A percentile compares a stretch with the other conserved stretches of the same genome.
phyloP scores from a whole-genome alignment of 2,888 invertebrate species.

The Agriopis marginaria region DNA sequence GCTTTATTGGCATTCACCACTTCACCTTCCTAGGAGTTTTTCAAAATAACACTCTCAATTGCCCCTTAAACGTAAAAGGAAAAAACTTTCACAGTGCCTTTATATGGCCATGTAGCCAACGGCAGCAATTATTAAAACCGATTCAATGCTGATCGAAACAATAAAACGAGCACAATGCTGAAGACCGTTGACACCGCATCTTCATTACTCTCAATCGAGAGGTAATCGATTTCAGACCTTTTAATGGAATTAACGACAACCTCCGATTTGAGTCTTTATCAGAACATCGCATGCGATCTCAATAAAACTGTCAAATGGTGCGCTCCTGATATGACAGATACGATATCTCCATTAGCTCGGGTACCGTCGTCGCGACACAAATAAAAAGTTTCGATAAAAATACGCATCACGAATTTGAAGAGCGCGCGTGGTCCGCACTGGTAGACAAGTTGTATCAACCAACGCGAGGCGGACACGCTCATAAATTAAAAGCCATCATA shows the following conservation, averaged over 20 bases:
- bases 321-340: slow-evolving; percentile 78
- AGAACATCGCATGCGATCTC: slow-evolving; percentile 69
- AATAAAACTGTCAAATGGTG: slow-evolving; percentile 81
- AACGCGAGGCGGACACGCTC: slow-evolving; percentile 65
- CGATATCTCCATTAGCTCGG: slow-evolving; percentile 79
- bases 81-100: slow-evolving; percentile 53
- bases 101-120: slow-evolving; percentile 50
- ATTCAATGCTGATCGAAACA: slow-evolving; percentile 42
- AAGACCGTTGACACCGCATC: slow-evolving; percentile 43
- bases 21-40: slow-evolving; percentile 49
- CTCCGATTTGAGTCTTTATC: slow-evolving; percentile 66
- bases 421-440: slow-evolving; percentile 46
- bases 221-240: slow-evolving; percentile 44
- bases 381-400: slow-evolving; percentile 69
- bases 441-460: slow-evolving; percentile 60
- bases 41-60: slow-evolving; percentile 59
- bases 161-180: slow-evolving; percentile 43
- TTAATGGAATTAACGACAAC: slow-evolving; percentile 52
- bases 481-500: slow-evolving; percentile 84
- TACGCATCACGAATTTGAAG: slow-evolving; percentile 67
- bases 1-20: slow-evolving; percentile 66
- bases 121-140: slow-evolving; percentile 42
- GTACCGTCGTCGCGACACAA: slow-evolving; percentile 73
- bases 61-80: slow-evolving; percentile 54
- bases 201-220: slow-evolving; percentile 42